Percentiles rank a stretch among this genome's conserved stretches.
phyloP scores from a whole-genome alignment of 2,113 vertebrate genomes.

The Pygoscelis adeliae region DNA sequence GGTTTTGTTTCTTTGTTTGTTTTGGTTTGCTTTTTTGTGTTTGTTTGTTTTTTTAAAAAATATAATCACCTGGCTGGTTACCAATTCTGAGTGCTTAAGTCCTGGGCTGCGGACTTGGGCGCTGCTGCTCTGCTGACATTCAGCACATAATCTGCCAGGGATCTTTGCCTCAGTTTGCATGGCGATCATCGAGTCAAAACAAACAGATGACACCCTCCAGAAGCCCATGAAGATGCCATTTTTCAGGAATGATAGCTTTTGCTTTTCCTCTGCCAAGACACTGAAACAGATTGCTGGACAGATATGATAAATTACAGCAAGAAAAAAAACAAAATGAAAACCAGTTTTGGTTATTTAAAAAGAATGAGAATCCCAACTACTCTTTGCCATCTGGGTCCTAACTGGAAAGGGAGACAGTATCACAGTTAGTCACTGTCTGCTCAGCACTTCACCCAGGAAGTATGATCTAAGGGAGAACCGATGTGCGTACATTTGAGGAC shows the following conservation, averaged over 20 bases:
- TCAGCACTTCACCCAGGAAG: slow-evolving; percentile 25
- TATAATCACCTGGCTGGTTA: not conserved
- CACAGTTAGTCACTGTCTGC: not conserved
- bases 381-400: not conserved
- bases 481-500: accelerated
- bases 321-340: not conserved
- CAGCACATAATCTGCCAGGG: not conserved
- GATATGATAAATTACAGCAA: not conserved
- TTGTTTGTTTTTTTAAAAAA: not conserved
- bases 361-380: not conserved
- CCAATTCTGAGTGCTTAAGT: not conserved
- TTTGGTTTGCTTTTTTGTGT: not conserved
- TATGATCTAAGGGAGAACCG: not conserved
- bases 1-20: not conserved
- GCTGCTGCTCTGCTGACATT: not conserved
- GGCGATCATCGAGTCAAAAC: not conserved
- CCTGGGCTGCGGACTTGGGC: not conserved
- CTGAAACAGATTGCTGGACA: not conserved
- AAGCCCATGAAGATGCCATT: not conserved
- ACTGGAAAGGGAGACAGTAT: not conserved
- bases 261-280: not conserved
- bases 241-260: not conserved
- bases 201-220: not conserved
- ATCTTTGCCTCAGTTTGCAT: not conserved
- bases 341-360: not conserved